Conservation (phyloP, 2,113 vertebrate genomes). For the Nothoprocta pentlandii region DNA sequence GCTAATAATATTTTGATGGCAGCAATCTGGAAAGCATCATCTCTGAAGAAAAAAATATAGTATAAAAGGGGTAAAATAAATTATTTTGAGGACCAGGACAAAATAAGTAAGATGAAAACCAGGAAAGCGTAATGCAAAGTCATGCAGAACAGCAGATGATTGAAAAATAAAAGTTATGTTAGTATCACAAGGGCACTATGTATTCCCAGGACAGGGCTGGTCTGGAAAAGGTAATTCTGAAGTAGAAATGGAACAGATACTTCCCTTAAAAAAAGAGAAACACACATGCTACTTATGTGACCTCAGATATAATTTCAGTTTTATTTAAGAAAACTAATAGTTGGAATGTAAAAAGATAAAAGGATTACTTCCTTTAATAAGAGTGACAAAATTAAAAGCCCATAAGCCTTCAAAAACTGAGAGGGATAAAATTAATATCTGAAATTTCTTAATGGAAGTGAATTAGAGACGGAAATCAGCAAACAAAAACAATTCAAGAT, state of each 20-base stretch:
- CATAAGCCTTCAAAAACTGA: not conserved
- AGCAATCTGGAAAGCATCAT: not conserved
- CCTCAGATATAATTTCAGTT: not conserved
- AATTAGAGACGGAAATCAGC: not conserved
- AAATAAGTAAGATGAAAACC: not conserved
- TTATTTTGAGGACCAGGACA: not conserved
- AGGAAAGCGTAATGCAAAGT: not conserved
- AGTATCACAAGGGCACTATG: not conserved
- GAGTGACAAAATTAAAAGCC: not conserved
- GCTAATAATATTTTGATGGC: not conserved
- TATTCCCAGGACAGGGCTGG: not conserved
- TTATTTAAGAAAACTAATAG: not conserved
- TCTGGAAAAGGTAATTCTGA: not conserved
- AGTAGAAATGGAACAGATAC: not conserved
- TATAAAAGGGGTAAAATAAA: not conserved
- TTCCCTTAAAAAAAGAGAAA: not conserved
- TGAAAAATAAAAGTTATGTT: not conserved
- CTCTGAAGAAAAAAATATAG: not conserved
- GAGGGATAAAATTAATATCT: accelerated
- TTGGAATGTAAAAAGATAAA: not conserved
- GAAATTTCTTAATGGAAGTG: not conserved
- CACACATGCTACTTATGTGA: not conserved
- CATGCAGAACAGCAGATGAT: accelerated
- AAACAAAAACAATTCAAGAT: not conserved
- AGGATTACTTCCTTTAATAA: not conserved